Evolutionary conservation across 2,113 vertebrate genomes (phyloP).

Genomic region (Gavialis gangeticus): DNA sequence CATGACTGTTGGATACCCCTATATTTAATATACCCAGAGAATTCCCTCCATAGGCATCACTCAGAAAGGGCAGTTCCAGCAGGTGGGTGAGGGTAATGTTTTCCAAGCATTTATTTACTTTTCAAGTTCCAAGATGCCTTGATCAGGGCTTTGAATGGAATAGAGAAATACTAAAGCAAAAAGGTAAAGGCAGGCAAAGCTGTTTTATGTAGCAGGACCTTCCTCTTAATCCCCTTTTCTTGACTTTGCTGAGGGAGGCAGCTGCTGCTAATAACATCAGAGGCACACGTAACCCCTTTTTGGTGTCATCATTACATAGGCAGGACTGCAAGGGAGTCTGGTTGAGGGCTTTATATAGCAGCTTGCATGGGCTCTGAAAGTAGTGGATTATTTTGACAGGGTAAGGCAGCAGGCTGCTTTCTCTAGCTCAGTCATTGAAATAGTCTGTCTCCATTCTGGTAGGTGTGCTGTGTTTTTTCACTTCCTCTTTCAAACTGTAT

Average conservation of each 20-base stretch:
- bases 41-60: background rate
- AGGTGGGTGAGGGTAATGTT: background rate
- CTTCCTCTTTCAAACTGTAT: background rate
- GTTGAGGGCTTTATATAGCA: background rate
- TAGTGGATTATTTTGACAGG: accelerated
- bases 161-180: background rate
- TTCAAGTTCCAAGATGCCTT: background rate
- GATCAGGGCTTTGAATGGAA: background rate
- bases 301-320: background rate
- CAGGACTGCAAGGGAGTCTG: background rate
- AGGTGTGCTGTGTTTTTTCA: background rate
- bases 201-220: background rate
- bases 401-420: background rate
- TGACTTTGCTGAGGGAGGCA: background rate
- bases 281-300: background rate
- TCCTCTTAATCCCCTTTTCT: background rate
- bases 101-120: background rate
- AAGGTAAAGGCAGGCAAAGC: background rate
- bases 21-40: accelerated
- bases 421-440: background rate
- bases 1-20: background rate
- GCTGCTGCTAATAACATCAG: background rate
- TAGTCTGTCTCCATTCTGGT: background rate
- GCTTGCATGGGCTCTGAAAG: background rate
- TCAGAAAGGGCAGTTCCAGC: background rate